Base-by-base conservation (phyloP, 2,888 invertebrate species). In the Papilio elwesi region DNA sequence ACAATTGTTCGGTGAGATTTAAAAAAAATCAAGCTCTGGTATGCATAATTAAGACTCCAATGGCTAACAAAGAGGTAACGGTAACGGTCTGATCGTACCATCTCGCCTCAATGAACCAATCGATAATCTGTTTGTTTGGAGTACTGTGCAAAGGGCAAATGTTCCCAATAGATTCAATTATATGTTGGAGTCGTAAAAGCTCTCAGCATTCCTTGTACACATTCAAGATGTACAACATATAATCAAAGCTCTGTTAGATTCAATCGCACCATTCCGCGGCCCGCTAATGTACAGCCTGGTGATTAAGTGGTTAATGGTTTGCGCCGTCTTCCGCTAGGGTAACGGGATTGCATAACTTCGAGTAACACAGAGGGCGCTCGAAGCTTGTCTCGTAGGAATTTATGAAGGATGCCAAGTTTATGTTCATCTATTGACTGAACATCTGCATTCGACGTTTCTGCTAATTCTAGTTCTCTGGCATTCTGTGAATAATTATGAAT, bases 341-440 rank as follows among this genome's bases (percentile, higher is more conserved):
- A 84, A 83, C 84, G 83, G 83, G 79, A 81, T 76, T 77, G 77
- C 77, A 82, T 83, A 78, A 83, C 82, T 74, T 11, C 62, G 52
- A 68, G 55, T 0, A 47, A 53, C 66, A 51, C 57, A 67, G 48
- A 38, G 59, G 36, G 53, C 43, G 68, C 65, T 68, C 63, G 49
- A 13, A 52, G 65, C 48, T 38, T 64, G 36, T 36, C 53, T n/a
- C 47, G 6, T 9, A 12, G 26, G 43, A 52, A 70, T 70, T 70
- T 68, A 59, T 59, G 10, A n/a, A 36, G n/a, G n/a, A n/a, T n/a
- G n/a, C n/a, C n/a, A n/a, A n/a, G n/a, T n/a, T n/a, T n/a, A n/a
- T n/a, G n/a, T n/a, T n/a, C n/a, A 43, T 43, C 9, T 43, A 6
- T 43, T 9, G 9, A 7, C 9, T 43, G 0, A 43, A 43, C 43